These are phyloP conservation scores for Caiman crocodilus DNA, from an alignment of 2,797 vertebrate species.

Conservation along the genomic window DNA sequence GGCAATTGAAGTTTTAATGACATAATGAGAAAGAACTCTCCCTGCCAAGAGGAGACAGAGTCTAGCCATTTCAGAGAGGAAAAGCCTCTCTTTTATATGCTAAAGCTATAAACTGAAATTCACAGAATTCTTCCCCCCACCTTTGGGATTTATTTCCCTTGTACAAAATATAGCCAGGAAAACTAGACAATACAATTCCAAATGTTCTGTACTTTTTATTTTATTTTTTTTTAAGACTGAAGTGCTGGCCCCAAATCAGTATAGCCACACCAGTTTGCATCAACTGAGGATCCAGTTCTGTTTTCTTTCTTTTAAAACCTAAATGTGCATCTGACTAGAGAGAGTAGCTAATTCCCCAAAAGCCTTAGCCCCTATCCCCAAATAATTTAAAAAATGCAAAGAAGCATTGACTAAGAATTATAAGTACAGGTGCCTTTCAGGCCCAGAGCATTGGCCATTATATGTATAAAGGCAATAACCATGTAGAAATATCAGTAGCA, in stretches of 20 bases:
- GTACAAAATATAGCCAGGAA: conserved; percentile 3
- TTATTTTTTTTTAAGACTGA: too few species aligned
- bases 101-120: conserved; percentile 48
- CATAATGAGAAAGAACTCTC: conserved; percentile 65
- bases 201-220: background rate
- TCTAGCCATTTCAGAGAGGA: conserved; percentile 45
- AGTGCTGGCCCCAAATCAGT: too few species aligned
- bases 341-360: background rate
- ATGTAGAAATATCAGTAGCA: background rate
- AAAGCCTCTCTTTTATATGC: background rate
- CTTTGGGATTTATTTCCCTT: background rate
- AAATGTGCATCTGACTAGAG: background rate
- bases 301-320: conserved; percentile 19
- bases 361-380: too few species aligned
- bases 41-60: conserved; percentile 36
- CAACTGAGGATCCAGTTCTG: conserved; percentile 18
- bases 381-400: background rate
- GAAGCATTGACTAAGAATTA: background rate
- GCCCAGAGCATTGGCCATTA: background rate
- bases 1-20: conserved; percentile 46
- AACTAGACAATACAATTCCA: conserved; percentile 15
- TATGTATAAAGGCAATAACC: background rate
- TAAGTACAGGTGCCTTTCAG: background rate
- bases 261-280: conserved; percentile 23
- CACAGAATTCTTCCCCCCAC: conserved; percentile 28